Conservation (phyloP, 2,888 invertebrate species). For the Yponomeuta sedellus region DNA sequence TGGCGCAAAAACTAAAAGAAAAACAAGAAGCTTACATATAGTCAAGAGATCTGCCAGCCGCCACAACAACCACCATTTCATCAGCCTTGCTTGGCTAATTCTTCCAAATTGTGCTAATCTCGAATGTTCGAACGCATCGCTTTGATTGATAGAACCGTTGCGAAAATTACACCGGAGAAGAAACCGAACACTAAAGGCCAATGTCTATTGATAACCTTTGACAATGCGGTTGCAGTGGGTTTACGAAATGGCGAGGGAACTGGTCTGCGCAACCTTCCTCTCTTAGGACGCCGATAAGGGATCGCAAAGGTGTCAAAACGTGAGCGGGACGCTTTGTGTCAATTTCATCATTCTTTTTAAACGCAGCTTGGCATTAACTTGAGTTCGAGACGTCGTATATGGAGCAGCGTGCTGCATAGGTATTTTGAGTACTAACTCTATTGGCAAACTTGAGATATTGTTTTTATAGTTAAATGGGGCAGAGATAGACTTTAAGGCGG, state of each 20-base stretch:
- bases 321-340: slow-evolving; percentile 54
- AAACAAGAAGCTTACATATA: no score
- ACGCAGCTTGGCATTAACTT: no score
- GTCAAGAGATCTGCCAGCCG: no score
- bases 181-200: not conserved
- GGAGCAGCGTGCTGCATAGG: no score
- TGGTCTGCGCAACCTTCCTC: slow-evolving; percentile 50
- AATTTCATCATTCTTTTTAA: slow-evolving; percentile 32
- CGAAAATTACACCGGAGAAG: not conserved
- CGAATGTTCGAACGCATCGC: not conserved
- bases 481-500: no score
- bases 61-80: no score
- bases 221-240: slow-evolving; percentile 20
- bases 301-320: slow-evolving; percentile 58
- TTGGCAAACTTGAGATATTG: no score
- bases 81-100: not conserved
- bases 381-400: no score
- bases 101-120: not conserved
- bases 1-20: no score
- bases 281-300: slow-evolving; percentile 56
- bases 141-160: slow-evolving; percentile 9
- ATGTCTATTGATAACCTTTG: slow-evolving; percentile 47
- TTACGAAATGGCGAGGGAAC: slow-evolving; percentile 42
- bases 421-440: no score
- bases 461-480: no score